phyloP scores from a whole-genome alignment of 2,888 invertebrate species.

The Neoitamus cyanurus region DNA sequence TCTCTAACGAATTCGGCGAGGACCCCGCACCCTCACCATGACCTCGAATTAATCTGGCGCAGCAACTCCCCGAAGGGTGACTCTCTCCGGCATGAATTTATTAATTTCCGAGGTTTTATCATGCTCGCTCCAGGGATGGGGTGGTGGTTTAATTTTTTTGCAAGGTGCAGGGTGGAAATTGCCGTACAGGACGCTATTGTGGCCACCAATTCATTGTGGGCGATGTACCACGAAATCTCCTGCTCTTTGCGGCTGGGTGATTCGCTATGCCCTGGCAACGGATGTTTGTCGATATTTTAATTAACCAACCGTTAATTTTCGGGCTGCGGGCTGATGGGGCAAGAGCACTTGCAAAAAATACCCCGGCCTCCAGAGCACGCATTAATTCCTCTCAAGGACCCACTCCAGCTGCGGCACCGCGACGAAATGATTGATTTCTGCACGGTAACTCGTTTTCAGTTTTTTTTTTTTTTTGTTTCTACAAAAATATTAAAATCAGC shows the following conservation, averaged over 20 bases:
- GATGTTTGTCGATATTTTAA: constrained; percentile 50
- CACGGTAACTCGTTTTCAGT: not conserved
- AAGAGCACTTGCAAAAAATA: not conserved
- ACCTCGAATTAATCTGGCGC: constrained; percentile 51
- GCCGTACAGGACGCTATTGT: not conserved
- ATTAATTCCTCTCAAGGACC: not conserved
- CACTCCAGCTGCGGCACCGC: not conserved
- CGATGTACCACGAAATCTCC: constrained; percentile 50
- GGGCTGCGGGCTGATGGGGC: not conserved
- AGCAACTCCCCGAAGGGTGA: constrained; percentile 39
- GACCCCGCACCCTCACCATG: constrained; percentile 48
- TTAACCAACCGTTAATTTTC: constrained; percentile 30
- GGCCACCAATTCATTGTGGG: constrained; percentile 37
- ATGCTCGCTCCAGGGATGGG: not conserved
- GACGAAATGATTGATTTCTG: not conserved
- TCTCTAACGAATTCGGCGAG: constrained; percentile 13
- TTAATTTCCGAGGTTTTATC: constrained; percentile 51
- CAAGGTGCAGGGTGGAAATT: constrained; percentile 45
- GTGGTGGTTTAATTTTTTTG: constrained; percentile 50
- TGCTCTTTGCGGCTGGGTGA: constrained; percentile 47
- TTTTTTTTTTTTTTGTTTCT: not conserved
- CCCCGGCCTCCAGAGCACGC: no score
- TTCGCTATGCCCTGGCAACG: constrained; percentile 50
- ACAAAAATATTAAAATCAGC: not conserved
- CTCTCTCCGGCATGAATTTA: constrained; percentile 50